Percentiles rank a stretch among this genome's conserved stretches.
phyloP scores from a whole-genome alignment of 2,797 vertebrate genomes.

The Microchirus variegatus region DNA sequence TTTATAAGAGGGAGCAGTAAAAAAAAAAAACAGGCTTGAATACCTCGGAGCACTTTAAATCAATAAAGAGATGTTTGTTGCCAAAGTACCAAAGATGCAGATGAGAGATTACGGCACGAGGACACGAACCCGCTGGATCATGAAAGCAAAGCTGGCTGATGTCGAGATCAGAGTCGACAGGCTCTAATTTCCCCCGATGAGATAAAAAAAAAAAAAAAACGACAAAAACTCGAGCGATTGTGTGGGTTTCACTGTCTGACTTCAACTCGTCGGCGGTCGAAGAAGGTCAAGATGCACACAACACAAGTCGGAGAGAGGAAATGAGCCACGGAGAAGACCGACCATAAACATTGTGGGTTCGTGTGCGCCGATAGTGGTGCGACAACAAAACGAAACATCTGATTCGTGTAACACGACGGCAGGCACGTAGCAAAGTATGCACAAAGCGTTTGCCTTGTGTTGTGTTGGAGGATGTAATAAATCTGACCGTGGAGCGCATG shows the following conservation, averaged over 20 bases:
- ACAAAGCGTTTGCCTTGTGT: slow-evolving; percentile 64
- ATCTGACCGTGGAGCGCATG: slow-evolving; percentile 45
- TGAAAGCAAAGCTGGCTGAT: slow-evolving; percentile 11
- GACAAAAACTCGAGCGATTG: not conserved
- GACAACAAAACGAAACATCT: slow-evolving; percentile 41
- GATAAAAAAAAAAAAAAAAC: not conserved
- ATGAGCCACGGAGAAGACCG: slow-evolving; percentile 29
- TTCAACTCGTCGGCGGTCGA: slow-evolving; percentile 10
- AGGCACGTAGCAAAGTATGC: slow-evolving; percentile 52
- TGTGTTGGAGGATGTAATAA: slow-evolving; percentile 67
- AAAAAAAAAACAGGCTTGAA: slow-evolving; percentile 50
- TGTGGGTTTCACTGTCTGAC: slow-evolving; percentile 10
- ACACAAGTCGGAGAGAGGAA: slow-evolving; percentile 11
- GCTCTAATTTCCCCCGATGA: too few species aligned
- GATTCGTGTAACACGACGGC: slow-evolving; percentile 36
- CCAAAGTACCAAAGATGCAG: slow-evolving; percentile 16
- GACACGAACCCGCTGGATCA: slow-evolving; percentile 20
- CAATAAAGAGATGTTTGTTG: slow-evolving; percentile 41
- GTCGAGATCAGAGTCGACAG: slow-evolving; percentile 3
- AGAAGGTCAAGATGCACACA: not conserved
- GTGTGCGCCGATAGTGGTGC: slow-evolving; percentile 25
- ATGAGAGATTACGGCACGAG: slow-evolving; percentile 20
- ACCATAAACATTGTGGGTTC: slow-evolving; percentile 36
- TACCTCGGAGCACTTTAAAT: slow-evolving; percentile 58
- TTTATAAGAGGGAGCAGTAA: slow-evolving; percentile 54